Conservation (phyloP, 2,113 vertebrate genomes). For the Strix aluco region DNA sequence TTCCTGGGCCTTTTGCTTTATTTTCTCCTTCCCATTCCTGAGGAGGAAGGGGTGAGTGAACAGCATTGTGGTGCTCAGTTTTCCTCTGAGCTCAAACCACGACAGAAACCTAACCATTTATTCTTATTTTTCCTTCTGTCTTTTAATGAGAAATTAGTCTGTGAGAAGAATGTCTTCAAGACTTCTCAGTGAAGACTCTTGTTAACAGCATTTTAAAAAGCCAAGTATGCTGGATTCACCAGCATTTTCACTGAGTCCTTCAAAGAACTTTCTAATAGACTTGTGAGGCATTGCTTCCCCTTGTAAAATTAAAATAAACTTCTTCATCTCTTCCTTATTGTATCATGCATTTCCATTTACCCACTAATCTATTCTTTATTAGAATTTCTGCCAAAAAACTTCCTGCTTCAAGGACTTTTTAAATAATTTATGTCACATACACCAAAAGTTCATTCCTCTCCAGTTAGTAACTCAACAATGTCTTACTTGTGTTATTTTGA, state of each 20-base stretch:
- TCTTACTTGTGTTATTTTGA: background rate
- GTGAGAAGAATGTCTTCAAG: background rate
- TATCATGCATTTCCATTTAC: background rate
- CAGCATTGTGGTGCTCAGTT: too few species aligned
- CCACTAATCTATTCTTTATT: background rate
- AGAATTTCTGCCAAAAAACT: background rate
- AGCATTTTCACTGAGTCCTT: background rate
- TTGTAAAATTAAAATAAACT: background rate
- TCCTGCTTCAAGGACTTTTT: background rate
- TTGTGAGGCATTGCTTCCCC: background rate
- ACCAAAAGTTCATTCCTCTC: background rate
- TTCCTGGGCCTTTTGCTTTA: too few species aligned
- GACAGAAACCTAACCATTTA: background rate
- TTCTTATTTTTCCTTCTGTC: background rate
- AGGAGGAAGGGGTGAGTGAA: too few species aligned
- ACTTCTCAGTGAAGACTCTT: background rate
- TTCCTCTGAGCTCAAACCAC: too few species aligned
- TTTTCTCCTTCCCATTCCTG: too few species aligned
- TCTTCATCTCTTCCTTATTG: background rate
- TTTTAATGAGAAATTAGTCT: background rate
- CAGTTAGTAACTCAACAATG: background rate
- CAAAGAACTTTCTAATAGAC: background rate
- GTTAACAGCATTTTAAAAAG: background rate
- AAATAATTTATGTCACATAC: background rate
- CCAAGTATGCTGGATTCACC: background rate